These are phyloP conservation scores for Oreochromis mossambicus DNA, from an alignment of 2,797 vertebrate genomes.

Conservation along the genomic window DNA sequence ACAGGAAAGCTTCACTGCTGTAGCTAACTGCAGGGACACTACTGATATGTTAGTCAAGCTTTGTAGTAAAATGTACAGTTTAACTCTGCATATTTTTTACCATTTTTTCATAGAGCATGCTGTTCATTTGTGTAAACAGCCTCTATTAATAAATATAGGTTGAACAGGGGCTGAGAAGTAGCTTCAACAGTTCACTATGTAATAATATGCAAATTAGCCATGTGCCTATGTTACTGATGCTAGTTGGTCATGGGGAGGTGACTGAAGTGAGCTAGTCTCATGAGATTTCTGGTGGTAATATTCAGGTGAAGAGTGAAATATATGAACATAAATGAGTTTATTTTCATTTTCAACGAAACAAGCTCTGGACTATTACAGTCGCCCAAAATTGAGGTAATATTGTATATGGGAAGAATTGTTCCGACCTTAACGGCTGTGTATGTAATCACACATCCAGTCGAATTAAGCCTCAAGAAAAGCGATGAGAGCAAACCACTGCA, in stretches of 20 bases:
- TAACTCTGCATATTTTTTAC: not conserved
- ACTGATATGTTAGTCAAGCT: not conserved
- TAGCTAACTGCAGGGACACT: not conserved
- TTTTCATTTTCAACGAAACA: rapidly evolving
- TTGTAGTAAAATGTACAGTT: not conserved
- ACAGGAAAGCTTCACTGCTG: not conserved
- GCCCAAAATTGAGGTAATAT: not conserved
- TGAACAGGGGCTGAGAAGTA: not conserved
- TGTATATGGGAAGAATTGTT: not conserved
- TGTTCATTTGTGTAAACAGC: not conserved
- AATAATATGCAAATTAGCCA: not conserved
- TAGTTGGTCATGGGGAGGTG: not conserved
- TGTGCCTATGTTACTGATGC: not conserved
- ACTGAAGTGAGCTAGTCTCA: not conserved
- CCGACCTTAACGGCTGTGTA: not conserved
- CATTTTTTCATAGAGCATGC: not conserved
- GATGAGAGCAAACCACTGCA: slow-evolving; percentile 21
- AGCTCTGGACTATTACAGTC: not conserved
- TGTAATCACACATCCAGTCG: not conserved
- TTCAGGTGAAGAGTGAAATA: not conserved
- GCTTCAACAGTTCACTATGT: not conserved
- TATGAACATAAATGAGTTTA: not conserved
- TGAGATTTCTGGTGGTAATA: not conserved
- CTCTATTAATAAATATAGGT: not conserved
- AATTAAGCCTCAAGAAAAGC: slow-evolving; percentile 22